These are phyloP conservation scores for Cyprinodon variegatus DNA, from an alignment of 2,113 vertebrate genomes.

Conservation along the genomic window DNA sequence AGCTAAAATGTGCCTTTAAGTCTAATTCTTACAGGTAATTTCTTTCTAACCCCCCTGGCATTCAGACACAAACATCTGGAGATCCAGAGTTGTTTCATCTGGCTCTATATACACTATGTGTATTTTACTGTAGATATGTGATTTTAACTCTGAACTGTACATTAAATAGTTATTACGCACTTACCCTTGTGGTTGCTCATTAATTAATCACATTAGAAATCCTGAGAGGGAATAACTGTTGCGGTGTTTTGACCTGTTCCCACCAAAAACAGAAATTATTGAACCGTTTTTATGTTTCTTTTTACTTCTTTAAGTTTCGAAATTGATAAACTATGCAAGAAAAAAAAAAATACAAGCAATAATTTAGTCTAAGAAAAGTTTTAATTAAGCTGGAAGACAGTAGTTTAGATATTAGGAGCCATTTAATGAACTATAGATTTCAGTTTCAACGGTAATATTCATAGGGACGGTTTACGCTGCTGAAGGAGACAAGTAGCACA, in stretches of 20 bases:
- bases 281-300: neutral
- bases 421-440: neutral
- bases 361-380: no score
- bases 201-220: neutral
- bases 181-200: slow-evolving; percentile 36
- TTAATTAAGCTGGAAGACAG: no score
- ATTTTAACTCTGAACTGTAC: slow-evolving; percentile 75
- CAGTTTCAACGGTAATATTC: neutral
- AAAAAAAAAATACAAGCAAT: no score
- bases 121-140: slow-evolving; percentile 76
- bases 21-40: slow-evolving; percentile 46
- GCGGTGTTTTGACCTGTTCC: no score
- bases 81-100: slow-evolving; percentile 70
- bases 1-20: slow-evolving; percentile 53
- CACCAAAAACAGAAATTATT: no score
- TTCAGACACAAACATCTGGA: slow-evolving; percentile 24
- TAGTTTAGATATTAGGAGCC: neutral
- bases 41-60: slow-evolving; percentile 4
- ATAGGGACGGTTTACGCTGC: neutral
- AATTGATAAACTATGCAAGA: no score
- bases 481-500: neutral
- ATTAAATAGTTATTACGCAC: slow-evolving; percentile 75
- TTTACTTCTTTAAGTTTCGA: neutral
- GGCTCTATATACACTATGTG: slow-evolving; percentile 67
- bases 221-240: no score